phyloP scores from a whole-genome alignment of 2,113 vertebrate species.

The Bostrychus sinensis region DNA sequence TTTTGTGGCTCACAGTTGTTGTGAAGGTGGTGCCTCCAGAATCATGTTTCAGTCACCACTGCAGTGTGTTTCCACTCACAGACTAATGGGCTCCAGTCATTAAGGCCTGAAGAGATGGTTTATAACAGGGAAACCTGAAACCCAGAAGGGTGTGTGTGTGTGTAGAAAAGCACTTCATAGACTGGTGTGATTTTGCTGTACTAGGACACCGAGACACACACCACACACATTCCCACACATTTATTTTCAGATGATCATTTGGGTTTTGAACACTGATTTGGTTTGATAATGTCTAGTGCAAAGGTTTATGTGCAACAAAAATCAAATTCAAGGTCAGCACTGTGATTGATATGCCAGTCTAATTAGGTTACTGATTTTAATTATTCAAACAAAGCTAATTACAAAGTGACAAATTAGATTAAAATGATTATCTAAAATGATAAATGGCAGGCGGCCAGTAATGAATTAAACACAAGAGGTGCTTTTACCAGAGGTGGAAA shows the following conservation, averaged over 20 bases:
- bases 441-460: background rate
- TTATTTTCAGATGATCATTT: background rate
- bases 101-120: background rate
- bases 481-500: background rate
- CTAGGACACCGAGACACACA: background rate
- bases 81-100: conserved; percentile 3
- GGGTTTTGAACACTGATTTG: background rate
- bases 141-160: too few species aligned
- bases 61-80: background rate
- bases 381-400: conserved; percentile 14
- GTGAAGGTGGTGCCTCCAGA: conserved; percentile 1
- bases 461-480: background rate
- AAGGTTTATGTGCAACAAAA: background rate
- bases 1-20: background rate
- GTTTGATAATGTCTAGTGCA: background rate
- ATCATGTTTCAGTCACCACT: background rate
- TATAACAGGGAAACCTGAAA: background rate
- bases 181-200: background rate
- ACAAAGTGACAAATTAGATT: conserved; percentile 11
- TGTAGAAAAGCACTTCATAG: background rate
- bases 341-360: conserved; percentile 3
- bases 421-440: conserved; percentile 13
- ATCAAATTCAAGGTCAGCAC: conserved; percentile 3
- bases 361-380: conserved; percentile 7
- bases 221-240: background rate